Conservation (phyloP, 1,140 invertebrate species). For the Pomacea maculata region DNA sequence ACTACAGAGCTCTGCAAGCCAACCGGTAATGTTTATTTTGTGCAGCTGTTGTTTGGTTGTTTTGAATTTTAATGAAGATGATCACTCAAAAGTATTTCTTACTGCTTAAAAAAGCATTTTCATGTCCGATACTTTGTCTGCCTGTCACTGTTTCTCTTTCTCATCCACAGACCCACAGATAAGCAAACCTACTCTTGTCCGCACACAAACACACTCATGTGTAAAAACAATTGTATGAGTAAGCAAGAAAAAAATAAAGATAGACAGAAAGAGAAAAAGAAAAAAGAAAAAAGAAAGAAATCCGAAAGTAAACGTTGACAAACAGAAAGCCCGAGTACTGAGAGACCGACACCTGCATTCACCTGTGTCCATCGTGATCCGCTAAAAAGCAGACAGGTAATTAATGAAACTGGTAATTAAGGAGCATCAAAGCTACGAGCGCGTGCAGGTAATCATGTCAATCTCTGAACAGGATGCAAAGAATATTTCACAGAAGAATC, state of each 20-base stretch:
- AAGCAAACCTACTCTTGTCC: neutral
- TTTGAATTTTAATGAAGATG: too few relatives aligned
- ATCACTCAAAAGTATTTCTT: neutral
- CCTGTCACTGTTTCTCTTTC: neutral
- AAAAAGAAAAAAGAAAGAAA: neutral
- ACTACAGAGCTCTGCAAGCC: constrained; percentile 6
- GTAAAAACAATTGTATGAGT: neutral
- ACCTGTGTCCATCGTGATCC: neutral
- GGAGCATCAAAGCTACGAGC: too few relatives aligned
- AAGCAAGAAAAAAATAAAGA: neutral
- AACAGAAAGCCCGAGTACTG: neutral
- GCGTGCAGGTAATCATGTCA: neutral
- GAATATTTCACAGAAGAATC: constrained; percentile 13
- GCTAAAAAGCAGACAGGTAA: neutral
- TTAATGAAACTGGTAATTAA: neutral
- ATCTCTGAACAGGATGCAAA: constrained; percentile 4
- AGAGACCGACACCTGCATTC: neutral
- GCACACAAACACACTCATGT: neutral
- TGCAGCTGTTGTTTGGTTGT: neutral
- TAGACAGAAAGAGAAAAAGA: neutral
- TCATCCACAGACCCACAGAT: neutral
- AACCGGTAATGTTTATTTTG: neutral
- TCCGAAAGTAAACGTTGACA: neutral
- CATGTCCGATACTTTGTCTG: neutral
- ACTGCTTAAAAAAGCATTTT: neutral